These are phyloP conservation scores for Helleia helle DNA, from an alignment of 2,888 invertebrate genomes.

Conservation along the genomic window DNA sequence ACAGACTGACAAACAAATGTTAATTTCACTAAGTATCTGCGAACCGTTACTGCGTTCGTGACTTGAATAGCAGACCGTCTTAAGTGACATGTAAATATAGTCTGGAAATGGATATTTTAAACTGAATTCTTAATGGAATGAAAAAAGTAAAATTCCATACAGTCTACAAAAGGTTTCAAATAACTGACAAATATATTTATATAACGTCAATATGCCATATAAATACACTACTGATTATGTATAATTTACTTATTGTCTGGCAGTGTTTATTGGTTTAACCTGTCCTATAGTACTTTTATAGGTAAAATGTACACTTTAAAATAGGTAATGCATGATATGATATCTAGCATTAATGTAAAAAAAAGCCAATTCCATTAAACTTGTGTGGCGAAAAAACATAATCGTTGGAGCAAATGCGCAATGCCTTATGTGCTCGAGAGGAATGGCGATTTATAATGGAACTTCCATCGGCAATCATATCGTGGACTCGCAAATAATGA, in stretches of 20 bases:
- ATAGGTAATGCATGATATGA: too few species aligned
- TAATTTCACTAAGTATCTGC: slow-evolving; percentile 1
- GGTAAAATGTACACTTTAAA: too few species aligned
- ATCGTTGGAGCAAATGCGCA: not conserved
- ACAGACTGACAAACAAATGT: not conserved
- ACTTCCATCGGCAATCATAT: slow-evolving; percentile 11
- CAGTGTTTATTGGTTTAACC: too few species aligned
- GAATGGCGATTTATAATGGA: slow-evolving; percentile 17
- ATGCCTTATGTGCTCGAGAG: slow-evolving; percentile 12
- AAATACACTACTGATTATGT: too few species aligned
- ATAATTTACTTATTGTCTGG: too few species aligned
- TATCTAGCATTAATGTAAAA: too few species aligned
- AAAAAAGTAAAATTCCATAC: too few species aligned
- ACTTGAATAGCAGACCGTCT: not conserved
- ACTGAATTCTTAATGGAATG: too few species aligned
- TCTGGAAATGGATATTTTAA: not conserved
- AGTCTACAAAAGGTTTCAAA: too few species aligned
- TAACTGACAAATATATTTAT: too few species aligned
- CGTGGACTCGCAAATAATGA: slow-evolving; percentile 12
- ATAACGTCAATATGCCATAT: too few species aligned
- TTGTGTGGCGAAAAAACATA: not conserved
- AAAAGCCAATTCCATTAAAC: not conserved
- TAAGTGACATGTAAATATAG: not conserved
- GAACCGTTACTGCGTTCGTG: slow-evolving; percentile 1
- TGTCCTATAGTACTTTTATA: too few species aligned